Base-by-base conservation (phyloP, 2,888 invertebrate genomes). In the Acleris laterana region DNA sequence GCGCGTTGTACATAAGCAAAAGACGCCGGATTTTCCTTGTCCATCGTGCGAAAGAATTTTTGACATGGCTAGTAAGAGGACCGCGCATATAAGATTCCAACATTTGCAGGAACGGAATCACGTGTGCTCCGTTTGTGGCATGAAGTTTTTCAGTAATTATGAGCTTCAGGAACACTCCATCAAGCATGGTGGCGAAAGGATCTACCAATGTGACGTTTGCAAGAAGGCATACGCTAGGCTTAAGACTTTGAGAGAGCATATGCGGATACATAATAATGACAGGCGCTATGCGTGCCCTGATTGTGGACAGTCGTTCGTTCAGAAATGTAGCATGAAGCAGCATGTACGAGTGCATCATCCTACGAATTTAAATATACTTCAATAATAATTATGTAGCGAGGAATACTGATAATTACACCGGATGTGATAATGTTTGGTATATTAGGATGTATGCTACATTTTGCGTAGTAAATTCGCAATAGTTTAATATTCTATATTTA, bases 61-160 rank as follows among this genome's bases (percentile, higher is more conserved):
- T 62, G 91, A 90, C 51, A 72, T 91, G 2, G 90, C 90, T 74
- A 92, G 92, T 63, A 78, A 87, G 1, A 75, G 92, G 7, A 92
- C 90, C 0, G 86, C 89, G 0, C 93, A 93, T 63, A 85, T 93
- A 19, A 78, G 87, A 5, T 89, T 86, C 48, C 89, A 85, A 74
- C 94, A 89, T 73, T 77, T 86, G 60, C 93, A 85, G 76, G 94
- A 87, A 73, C 82, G 87, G 66, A 94, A 90, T 46, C 93, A 93
- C 68, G 79, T 92, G 0, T 94, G 94, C 71, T 77, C 87, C 0
- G 83, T 89, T 2, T 94, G 94, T 55, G 88, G 91, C 0, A 93
- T 93, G 84, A 93, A 93, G 73, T 94, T 94, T 71, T 93, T 93
- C 68, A 90, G 92, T 0, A 94, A 94, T 60, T 93, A 93, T 61